A percentile compares a stretch with the other conserved stretches of the same genome.
phyloP scores from a whole-genome alignment of 92 coral and sea anemone species.

The Palythoa grandiflora region DNA sequence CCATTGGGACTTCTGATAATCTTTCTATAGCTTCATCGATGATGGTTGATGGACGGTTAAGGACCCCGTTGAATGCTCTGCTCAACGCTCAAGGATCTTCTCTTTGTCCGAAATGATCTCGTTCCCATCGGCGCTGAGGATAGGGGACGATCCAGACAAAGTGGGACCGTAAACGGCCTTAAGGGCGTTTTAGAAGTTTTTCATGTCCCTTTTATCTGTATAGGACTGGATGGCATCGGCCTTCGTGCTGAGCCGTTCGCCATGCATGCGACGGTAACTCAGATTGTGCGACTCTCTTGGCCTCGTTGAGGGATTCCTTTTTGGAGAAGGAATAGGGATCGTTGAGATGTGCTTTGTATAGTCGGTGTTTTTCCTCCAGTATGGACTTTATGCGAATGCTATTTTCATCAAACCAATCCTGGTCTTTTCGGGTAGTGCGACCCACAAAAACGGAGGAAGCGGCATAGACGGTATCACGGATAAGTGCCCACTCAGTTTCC shows the following conservation, averaged over 20 bases:
- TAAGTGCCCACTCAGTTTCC: not conserved
- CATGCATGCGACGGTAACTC: conserved; percentile 39
- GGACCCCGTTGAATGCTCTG: conserved; percentile 20
- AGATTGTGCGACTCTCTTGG: conserved; percentile 14
- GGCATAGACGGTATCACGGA: not conserved
- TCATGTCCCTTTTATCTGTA: conserved; percentile 36
- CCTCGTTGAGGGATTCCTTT: not conserved
- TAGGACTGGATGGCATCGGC: conserved; percentile 32
- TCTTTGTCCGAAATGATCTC: not conserved
- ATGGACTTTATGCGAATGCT: conserved; percentile 1
- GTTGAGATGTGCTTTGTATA: conserved; percentile 16
- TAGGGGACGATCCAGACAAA: not conserved
- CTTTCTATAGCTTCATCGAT: not conserved
- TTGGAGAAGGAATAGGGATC: conserved; percentile 7
- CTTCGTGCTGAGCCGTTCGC: not conserved
- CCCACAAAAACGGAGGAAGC: not conserved
- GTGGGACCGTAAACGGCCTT: not conserved
- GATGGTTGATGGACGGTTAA: conserved; percentile 32
- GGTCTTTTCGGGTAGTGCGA: not conserved
- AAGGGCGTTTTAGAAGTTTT: not conserved
- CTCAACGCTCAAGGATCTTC: not conserved
- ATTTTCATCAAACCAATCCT: conserved; percentile 36
- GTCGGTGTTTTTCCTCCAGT: not conserved
- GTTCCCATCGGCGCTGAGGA: conserved; percentile 16
- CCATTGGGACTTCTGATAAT: no score